Evolutionary conservation across 2,888 invertebrate species (phyloP).

Genomic region (Petrolisthes manimaculis): DNA sequence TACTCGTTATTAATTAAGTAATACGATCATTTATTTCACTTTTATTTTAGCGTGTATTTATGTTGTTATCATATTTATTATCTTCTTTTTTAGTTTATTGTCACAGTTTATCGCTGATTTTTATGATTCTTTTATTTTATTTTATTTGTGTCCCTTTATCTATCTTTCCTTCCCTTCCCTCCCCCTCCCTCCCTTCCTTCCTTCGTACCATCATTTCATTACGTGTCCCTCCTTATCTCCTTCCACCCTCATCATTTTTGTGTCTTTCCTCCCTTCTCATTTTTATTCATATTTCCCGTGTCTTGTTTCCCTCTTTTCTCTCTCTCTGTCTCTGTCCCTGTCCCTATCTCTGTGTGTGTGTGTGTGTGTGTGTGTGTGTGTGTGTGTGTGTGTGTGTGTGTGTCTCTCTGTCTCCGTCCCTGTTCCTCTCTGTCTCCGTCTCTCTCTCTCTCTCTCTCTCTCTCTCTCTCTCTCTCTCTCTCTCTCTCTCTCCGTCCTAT

Average conservation of each 20-base stretch:
- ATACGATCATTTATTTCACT: neutral
- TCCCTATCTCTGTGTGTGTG: neutral
- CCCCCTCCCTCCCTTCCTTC: neutral
- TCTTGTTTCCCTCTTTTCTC: too few species aligned
- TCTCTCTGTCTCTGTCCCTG: too few species aligned
- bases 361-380: neutral
- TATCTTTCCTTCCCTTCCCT: neutral
- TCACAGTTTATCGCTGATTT: neutral
- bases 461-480: conserved; percentile 7
- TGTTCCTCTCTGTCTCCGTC: neutral
- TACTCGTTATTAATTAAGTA: neutral
- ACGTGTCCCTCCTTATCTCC: too few species aligned
- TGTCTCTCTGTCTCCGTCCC: too few species aligned
- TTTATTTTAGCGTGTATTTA: too few species aligned
- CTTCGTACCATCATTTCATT: too few species aligned
- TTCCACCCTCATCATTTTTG: too few species aligned
- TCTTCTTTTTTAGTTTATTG: too few species aligned
- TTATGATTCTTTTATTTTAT: neutral
- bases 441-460: conserved; percentile 6
- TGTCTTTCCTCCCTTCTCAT: too few species aligned
- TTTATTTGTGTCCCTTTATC: neutral
- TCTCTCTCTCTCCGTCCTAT: neutral
- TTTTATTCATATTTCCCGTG: too few species aligned
- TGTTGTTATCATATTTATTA: too few species aligned
- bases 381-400: neutral